Conservation (phyloP, 1,140 invertebrate species). For the Drosophila tani region DNA sequence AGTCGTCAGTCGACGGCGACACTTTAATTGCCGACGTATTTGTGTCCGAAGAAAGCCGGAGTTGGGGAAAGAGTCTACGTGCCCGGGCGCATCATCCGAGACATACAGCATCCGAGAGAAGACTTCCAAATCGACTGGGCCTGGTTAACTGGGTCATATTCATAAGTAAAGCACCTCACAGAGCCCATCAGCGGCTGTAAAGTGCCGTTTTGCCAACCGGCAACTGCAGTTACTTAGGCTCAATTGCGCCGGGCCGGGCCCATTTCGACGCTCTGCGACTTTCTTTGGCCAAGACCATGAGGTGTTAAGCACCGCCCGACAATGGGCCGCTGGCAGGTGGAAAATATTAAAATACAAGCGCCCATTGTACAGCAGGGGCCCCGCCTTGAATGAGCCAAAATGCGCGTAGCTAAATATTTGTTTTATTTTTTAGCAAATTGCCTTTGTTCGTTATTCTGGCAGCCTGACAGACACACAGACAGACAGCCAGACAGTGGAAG, state of each 20-base stretch:
- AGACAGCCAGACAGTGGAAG: slow-evolving; percentile 38
- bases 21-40: slow-evolving; percentile 76
- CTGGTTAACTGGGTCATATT: slow-evolving; percentile 76
- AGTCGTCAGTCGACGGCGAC: slow-evolving; percentile 51
- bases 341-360: slow-evolving; percentile 51
- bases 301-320: slow-evolving; percentile 67
- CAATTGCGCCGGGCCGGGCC: slow-evolving; percentile 42
- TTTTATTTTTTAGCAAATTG: slow-evolving; percentile 82
- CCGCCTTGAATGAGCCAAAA: slow-evolving; percentile 68
- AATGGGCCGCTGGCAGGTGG: slow-evolving; percentile 63
- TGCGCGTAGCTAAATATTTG: slow-evolving; percentile 78
- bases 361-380: slow-evolving; percentile 46
- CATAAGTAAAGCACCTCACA: slow-evolving; percentile 69
- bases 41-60: slow-evolving; percentile 63
- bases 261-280: slow-evolving; percentile 57
- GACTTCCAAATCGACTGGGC: slow-evolving; percentile 36
- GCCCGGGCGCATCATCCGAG: slow-evolving; percentile 42
- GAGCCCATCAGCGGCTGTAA: slow-evolving; percentile 47
- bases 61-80: slow-evolving; percentile 33
- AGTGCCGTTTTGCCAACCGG: slow-evolving; percentile 57
- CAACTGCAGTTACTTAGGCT: slow-evolving; percentile 65
- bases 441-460: slow-evolving; percentile 69
- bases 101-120: slow-evolving; percentile 28
- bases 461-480: slow-evolving; percentile 7
- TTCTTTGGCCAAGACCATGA: slow-evolving; percentile 60